These are phyloP conservation scores for Melanostoma mellinum DNA, from an alignment of 2,888 invertebrate species.

Conservation along the genomic window DNA sequence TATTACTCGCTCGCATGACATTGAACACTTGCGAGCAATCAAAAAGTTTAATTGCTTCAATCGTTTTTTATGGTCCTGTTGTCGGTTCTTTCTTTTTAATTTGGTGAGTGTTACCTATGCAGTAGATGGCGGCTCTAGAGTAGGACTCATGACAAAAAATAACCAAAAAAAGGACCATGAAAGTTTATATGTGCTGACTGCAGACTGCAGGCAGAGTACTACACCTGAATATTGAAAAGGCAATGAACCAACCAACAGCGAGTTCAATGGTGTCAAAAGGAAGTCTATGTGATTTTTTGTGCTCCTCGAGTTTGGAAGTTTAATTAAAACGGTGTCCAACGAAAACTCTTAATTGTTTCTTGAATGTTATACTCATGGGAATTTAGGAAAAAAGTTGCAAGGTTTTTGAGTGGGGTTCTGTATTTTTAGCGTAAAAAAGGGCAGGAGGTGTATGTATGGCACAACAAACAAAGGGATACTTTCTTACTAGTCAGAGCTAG, in stretches of 20 bases:
- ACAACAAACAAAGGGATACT: too few relatives aligned
- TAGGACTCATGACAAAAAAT: neutral
- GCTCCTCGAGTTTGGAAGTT: constrained; percentile 33
- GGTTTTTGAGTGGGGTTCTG: too few relatives aligned
- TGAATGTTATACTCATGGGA: constrained; percentile 23
- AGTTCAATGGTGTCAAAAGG: neutral
- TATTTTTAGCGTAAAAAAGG: too few relatives aligned
- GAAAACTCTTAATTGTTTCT: constrained; percentile 64
- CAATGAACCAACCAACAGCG: constrained; percentile 8
- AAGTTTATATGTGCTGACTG: neutral
- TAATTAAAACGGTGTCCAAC: constrained; percentile 69
- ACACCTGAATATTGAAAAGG: constrained; percentile 35
- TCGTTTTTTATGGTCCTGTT: constrained; percentile 23
- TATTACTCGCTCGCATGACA: constrained; percentile 47
- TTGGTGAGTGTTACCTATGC: constrained; percentile 43
- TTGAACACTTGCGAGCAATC: constrained; percentile 67
- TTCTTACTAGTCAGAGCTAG: too few relatives aligned
- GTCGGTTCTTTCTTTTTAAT: constrained; percentile 31
- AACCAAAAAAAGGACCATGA: constrained; percentile 14
- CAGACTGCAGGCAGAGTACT: neutral
- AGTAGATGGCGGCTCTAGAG: neutral
- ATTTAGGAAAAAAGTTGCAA: too few relatives aligned
- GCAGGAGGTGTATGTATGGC: too few relatives aligned
- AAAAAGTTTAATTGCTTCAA: constrained; percentile 72
- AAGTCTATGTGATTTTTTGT: neutral